phyloP scores from a whole-genome alignment of 2,888 invertebrate species.

The Conus canariensis region DNA sequence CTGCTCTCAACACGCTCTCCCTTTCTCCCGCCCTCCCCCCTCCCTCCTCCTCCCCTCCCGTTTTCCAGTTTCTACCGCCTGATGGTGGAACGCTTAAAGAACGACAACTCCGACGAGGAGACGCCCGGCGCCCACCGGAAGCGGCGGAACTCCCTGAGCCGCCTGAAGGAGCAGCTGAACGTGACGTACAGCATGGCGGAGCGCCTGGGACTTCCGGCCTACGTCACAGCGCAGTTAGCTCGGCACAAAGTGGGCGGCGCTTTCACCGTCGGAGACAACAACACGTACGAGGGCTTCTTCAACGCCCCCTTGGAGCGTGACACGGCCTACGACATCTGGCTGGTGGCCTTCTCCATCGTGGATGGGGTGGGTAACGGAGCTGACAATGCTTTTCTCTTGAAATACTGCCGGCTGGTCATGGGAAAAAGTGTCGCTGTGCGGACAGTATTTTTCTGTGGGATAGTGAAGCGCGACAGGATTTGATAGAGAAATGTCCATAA shows the following conservation, averaged over 20 bases:
- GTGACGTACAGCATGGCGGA: constrained; percentile 84
- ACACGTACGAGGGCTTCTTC: constrained; percentile 87
- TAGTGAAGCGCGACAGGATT: too few species aligned
- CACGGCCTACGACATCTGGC: constrained; percentile 84
- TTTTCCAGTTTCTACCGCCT: constrained; percentile 69
- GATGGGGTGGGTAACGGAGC: constrained; percentile 79
- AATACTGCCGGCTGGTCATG: too few species aligned
- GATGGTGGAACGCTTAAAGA: constrained; percentile 63
- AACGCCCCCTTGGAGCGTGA: constrained; percentile 88
- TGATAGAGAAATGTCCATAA: too few species aligned
- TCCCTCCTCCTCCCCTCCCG: too few species aligned
- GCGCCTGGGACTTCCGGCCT: constrained; percentile 86
- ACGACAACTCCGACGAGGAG: not conserved
- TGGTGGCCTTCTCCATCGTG: constrained; percentile 87
- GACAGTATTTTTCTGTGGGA: too few species aligned
- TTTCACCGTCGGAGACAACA: constrained; percentile 89
- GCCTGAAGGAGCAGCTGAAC: constrained; percentile 84
- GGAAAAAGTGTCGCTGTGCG: not conserved
- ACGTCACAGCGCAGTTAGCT: constrained; percentile 90
- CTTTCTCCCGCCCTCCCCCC: too few species aligned
- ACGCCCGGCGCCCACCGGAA: not conserved
- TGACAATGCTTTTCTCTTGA: not conserved
- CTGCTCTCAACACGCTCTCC: too few species aligned
- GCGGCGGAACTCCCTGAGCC: constrained; percentile 47
- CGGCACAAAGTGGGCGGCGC: constrained; percentile 83